Base-by-base conservation (phyloP, 2,888 invertebrate species). In the Elmis aenea region DNA sequence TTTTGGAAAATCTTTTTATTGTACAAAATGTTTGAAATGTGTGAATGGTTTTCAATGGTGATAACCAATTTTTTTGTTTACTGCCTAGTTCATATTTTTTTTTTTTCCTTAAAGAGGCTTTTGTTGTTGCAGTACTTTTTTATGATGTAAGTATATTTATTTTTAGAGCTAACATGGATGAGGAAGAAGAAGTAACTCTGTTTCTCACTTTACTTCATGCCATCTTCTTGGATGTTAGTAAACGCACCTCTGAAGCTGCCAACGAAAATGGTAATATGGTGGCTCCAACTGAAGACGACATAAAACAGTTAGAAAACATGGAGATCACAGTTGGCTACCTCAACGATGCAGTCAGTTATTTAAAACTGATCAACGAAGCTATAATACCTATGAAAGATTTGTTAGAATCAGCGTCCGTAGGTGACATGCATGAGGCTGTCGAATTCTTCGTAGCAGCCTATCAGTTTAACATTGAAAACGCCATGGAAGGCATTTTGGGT, bases 341-440 rank as follows among this genome's bases (percentile, higher is more conserved):
- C 0, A 76, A 81, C 67, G 85, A 57, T 28, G 54, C 56, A 3
- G 57, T 59, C 3, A 30, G 45, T 5, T 65, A 62, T 45, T 45
- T 65, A 22, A 50, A 55, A 33, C 40, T 61, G 3, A 49, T 64
- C 2, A 72, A 75, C 44, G 58, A 62, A 9, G 71, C 76, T 4
- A 66, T 85, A 35, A 76, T 77, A 0, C 67, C 82, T n/a, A 79
- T 90, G 38, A 79, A 81, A 48, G 75, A 81, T 11, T 68, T 93
- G 56, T 69, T 94, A 6, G 76, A 80, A 62, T 83, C 85, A 0
- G 77, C 79, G 47, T 77, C 78, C 42, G 75, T 82, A 3, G 77
- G 84, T 0, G 94, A 94, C 62, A 85, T 91, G 8, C 76, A 83
- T 33, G 95, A 94, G 63, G 86, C 94, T 0, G 85, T 95, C 13